Base-by-base conservation (phyloP, 2,888 invertebrate species). In the Agriopis leucophaearia region DNA sequence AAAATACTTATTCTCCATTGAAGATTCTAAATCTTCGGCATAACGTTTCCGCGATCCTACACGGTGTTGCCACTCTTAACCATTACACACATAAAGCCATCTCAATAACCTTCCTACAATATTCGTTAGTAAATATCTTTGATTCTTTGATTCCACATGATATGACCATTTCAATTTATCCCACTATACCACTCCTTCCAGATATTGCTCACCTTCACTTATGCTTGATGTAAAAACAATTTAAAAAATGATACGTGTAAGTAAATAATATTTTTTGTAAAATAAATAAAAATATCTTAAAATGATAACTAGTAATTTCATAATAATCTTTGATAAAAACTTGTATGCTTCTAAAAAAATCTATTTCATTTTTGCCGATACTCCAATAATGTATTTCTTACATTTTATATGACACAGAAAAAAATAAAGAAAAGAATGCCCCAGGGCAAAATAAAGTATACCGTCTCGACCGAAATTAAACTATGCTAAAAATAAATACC, bases 401-500 rank as follows among this genome's bases (percentile, higher is more conserved):
- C 73, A 80, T 67, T 67, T 76, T 84, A 87, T 90, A 90, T 89
- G 90, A 89, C 89, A 91, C 89, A 85, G 88, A 88, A 85, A 83
- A 81, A 82, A 82, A 81, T 80, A 81, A 45, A 55, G 67, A 71
- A 81, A 82, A 82, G 82, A 83, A 85, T 81, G 79, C 81, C 83
- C 81, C 81, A 80, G 82, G 88, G 88, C 87, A 86, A 87, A 83
- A 80, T 71, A 84, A 84, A 82, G 3, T 86, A 87, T 79, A 86
- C 86, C 88, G 83, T 80, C 85, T 87, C 79, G 85, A 85, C 83
- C 79, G 87, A 90, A 91, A 91, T 90, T 87, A 90, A 84, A 90
- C 89, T 94, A 93, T 86, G 83, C 92, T 94, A 93, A 93, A 68
- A 94, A 94, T 94, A 94, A 93, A 93, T 94, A 94, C 92, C 91